Evolutionary conservation across 2,797 vertebrate genomes (phyloP), one percentile per base, ranked within the genome.

Genomic region (Catamblyrhynchus diadema): DNA sequence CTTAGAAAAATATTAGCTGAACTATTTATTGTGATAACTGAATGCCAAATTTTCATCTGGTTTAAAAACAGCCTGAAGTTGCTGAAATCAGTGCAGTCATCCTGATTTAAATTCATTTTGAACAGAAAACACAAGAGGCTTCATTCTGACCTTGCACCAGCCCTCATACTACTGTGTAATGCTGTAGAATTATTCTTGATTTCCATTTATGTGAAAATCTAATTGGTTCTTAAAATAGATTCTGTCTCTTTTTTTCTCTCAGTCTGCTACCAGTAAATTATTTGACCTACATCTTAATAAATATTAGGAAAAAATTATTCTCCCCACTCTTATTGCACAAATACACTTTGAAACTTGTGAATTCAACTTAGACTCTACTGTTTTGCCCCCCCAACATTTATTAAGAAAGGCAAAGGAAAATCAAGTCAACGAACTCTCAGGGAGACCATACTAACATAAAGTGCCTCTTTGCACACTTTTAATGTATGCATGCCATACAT

Each of bases 211-310:
- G 94, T 93, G 89, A 93, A 94, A 96, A 91, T 92, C 70, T 94
- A 95, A 93, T 94, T 95, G 64, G 73, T 91, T 97, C 95, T 88
- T 94, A 91, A 97, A 96, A 96, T 96, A 94, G 94, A 88, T 47
- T 42, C 42, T 56, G 54, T 51, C 48, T 73, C 80, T 95, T 90
- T 88, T 78, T 92, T 74, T 14, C 54, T 71, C 79, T 86, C 80
- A 66, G 73, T 50, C 94, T 4, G 14, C 82, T 86, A 96, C 71
- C 56, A 94, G 73, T 94, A 91, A 86, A 92, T 93, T 92, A 94
- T 96, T 97, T 95, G 95, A 97, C 94, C 96, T 95, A 97, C 69
- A 95, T 97, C 60, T 95, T 81, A 86, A 93, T 79, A 95, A 95
- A 94, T 93, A 95, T 57, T 86, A 91, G 57, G 23, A 88, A 91